These are phyloP conservation scores for Xestia ashworthii DNA, from an alignment of 2,888 invertebrate genomes.

Conservation along the genomic window DNA sequence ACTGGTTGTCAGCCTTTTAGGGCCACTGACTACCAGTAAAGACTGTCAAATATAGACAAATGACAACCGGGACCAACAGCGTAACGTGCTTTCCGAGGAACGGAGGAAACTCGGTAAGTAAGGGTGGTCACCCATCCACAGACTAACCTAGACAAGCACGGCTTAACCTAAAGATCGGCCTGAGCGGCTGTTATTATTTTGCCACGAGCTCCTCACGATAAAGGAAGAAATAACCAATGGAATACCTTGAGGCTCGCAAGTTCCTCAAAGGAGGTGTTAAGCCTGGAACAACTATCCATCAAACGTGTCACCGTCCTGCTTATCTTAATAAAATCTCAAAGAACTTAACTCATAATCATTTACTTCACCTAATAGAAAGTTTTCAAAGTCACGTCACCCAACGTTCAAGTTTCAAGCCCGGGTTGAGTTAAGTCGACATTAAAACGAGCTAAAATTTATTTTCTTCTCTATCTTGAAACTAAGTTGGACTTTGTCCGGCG, in stretches of 20 bases:
- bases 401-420: conserved; percentile 28
- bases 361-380: conserved; percentile 30
- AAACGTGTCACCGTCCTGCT: background rate
- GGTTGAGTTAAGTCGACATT: conserved; percentile 35
- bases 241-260: background rate
- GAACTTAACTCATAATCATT: conserved; percentile 24
- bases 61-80: too few relatives aligned
- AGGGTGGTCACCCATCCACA: too few relatives aligned
- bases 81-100: too few relatives aligned
- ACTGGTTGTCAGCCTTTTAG: too few relatives aligned
- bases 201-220: too few relatives aligned
- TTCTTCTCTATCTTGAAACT: conserved; percentile 37
- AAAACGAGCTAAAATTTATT: conserved; percentile 50
- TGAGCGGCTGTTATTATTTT: too few relatives aligned
- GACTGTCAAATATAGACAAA: too few relatives aligned
- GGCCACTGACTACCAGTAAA: too few relatives aligned
- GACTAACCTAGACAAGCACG: too few relatives aligned
- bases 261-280: background rate
- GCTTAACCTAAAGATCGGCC: too few relatives aligned
- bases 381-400: conserved; percentile 26
- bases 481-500: conserved; percentile 25
- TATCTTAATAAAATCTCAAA: background rate
- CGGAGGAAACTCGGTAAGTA: too few relatives aligned
- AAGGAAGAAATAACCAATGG: too few relatives aligned
- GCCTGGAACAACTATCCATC: background rate